Evolutionary conservation across 2,888 invertebrate species (phyloP).

Genomic region (Vesta saturnalis): DNA sequence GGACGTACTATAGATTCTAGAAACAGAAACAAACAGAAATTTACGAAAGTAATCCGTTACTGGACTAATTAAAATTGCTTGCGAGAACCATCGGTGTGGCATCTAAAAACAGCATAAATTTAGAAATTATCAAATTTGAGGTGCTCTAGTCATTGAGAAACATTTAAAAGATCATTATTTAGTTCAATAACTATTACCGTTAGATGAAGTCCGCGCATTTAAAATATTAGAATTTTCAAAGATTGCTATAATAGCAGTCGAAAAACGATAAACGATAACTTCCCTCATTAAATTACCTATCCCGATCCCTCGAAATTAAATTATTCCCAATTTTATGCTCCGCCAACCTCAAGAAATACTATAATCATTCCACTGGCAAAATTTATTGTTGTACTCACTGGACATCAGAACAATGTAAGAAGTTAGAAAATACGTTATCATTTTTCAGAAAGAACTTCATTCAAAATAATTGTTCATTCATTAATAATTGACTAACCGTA

Average conservation of each 20-base stretch:
- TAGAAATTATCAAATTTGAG: background rate
- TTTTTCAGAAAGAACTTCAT: background rate
- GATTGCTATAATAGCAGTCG: background rate
- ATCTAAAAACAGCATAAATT: background rate
- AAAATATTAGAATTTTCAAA: conserved; percentile 12
- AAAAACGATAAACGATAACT: conserved; percentile 10
- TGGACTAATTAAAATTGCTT: background rate
- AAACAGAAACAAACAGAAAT: conserved; percentile 9
- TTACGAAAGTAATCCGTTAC: background rate
- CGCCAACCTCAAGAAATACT: background rate
- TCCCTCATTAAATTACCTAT: conserved; percentile 3
- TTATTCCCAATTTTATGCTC: background rate
- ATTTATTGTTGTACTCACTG: background rate
- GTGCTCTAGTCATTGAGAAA: background rate
- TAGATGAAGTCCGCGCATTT: background rate
- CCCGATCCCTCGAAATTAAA: background rate
- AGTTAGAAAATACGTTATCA: background rate
- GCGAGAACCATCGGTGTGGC: background rate
- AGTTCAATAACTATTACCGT: background rate
- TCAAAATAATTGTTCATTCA: conserved; percentile 1
- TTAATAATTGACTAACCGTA: background rate
- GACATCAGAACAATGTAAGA: conserved; percentile 10
- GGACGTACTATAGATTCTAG: too few relatives aligned
- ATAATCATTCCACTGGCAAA: conserved; percentile 1
- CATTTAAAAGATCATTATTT: background rate